Conservation (phyloP, 2,113 vertebrate species). For the Entomyzon cyanotis region DNA sequence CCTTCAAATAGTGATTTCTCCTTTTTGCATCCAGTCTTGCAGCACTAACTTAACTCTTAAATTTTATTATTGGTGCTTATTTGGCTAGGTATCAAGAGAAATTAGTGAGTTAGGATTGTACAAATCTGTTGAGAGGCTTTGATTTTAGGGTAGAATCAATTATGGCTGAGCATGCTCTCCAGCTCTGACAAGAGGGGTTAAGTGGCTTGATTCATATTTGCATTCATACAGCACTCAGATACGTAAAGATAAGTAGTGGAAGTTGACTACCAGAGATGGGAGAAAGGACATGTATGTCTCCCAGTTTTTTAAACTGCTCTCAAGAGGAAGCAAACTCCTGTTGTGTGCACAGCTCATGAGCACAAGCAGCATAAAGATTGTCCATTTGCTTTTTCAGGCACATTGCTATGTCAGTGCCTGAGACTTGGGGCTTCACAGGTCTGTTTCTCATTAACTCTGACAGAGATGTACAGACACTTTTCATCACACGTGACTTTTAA, state of each 20-base stretch:
- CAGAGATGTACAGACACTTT: neutral
- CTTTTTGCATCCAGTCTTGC: neutral
- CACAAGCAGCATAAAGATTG: neutral
- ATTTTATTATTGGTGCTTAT: slow-evolving; percentile 17
- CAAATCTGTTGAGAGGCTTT: neutral
- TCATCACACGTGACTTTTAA: neutral
- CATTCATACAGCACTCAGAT: neutral
- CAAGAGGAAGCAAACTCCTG: neutral
- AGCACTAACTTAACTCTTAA: neutral
- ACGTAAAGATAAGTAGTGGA: neutral
- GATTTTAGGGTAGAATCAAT: slow-evolving; percentile 6
- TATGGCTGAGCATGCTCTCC: neutral
- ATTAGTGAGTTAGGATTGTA: neutral
- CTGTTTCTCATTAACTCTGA: neutral
- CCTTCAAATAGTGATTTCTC: neutral
- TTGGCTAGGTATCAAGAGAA: neutral
- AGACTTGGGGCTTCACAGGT: neutral
- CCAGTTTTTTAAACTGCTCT: neutral
- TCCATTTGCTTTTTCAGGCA: neutral
- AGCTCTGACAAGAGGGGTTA: neutral
- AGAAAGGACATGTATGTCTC: neutral
- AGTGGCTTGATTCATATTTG: neutral
- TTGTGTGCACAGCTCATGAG: neutral
- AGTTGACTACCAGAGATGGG: neutral
- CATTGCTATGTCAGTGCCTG: neutral